phyloP scores from a whole-genome alignment of 2,113 vertebrate genomes.

The Pungitius pungitius region DNA sequence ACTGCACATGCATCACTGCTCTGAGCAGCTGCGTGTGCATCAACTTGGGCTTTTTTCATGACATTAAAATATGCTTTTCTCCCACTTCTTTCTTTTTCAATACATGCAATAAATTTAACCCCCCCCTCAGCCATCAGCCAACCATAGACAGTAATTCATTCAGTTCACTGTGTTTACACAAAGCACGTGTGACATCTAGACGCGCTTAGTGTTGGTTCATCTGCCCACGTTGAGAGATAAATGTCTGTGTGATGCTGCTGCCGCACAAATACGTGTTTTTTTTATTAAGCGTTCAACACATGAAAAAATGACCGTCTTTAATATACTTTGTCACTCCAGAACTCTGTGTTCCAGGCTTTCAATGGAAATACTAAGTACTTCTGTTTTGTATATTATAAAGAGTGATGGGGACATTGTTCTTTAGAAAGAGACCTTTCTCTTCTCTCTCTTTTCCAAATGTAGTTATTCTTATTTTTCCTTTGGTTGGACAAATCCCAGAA shows the following conservation, averaged over 20 bases:
- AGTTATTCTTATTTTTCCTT: neutral
- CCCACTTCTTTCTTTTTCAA: neutral
- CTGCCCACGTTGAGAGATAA: neutral
- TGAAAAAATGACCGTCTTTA: neutral
- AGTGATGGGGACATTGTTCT: neutral
- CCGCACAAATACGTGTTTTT: neutral
- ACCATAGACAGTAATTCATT: neutral
- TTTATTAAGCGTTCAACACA: too few relatives aligned
- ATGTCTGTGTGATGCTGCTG: neutral
- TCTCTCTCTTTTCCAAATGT: neutral
- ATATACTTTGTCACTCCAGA: conserved; percentile 4
- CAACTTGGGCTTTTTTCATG: conserved; percentile 27
- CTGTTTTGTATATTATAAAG: neutral
- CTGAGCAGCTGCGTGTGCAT: neutral
- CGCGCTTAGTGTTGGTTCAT: neutral
- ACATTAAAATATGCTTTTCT: conserved; percentile 24
- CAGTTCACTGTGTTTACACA: neutral
- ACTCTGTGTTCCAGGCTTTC: neutral
- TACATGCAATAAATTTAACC: neutral
- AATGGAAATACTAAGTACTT: neutral
- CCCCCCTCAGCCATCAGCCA: neutral
- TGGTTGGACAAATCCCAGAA: neutral
- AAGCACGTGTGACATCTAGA: neutral
- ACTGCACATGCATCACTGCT: conserved; percentile 15
- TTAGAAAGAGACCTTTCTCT: neutral